Evolutionary conservation across 2,113 vertebrate genomes (phyloP).

Genomic region (Hypomesus transpacificus): DNA sequence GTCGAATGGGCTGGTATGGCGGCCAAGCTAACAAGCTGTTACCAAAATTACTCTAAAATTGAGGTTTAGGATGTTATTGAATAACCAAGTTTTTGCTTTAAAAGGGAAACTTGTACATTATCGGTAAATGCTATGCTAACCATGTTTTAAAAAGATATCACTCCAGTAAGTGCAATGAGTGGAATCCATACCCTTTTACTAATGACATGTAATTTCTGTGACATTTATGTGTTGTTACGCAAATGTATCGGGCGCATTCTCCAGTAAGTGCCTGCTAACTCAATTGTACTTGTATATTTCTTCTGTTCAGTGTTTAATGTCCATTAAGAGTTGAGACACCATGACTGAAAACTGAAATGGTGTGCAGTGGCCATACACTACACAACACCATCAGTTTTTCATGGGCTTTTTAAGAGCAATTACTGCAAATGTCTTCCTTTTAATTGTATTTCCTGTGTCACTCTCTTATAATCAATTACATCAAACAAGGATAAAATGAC

Average conservation of each 20-base stretch:
- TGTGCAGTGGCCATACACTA: slow-evolving; percentile 37
- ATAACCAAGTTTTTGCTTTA: slow-evolving; percentile 51
- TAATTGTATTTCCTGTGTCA: slow-evolving; percentile 42
- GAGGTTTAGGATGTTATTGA: slow-evolving; percentile 55
- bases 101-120: slow-evolving; percentile 31
- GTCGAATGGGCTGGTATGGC: slow-evolving; percentile 34
- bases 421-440: slow-evolving; percentile 43
- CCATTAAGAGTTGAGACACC: slow-evolving; percentile 67
- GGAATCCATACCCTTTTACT: slow-evolving; percentile 63
- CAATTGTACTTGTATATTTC: slow-evolving; percentile 65
- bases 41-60: slow-evolving; percentile 52
- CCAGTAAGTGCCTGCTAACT: slow-evolving; percentile 74
- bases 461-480: slow-evolving; percentile 53
- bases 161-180: slow-evolving; percentile 64
- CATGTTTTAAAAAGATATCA: slow-evolving; percentile 37
- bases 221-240: slow-evolving; percentile 72
- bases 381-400: slow-evolving; percentile 19
- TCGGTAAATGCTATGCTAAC: slow-evolving; percentile 48
- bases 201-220: slow-evolving; percentile 70
- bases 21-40: slow-evolving; percentile 54
- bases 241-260: slow-evolving; percentile 65
- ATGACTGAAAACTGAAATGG: slow-evolving; percentile 56
- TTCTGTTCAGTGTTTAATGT: slow-evolving; percentile 69
- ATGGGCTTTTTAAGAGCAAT: slow-evolving; percentile 50
- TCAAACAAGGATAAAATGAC: slow-evolving; percentile 13